Evolutionary conservation across 2,888 invertebrate species (phyloP).

Genomic region (Thysanoteuthis rhombus): DNA sequence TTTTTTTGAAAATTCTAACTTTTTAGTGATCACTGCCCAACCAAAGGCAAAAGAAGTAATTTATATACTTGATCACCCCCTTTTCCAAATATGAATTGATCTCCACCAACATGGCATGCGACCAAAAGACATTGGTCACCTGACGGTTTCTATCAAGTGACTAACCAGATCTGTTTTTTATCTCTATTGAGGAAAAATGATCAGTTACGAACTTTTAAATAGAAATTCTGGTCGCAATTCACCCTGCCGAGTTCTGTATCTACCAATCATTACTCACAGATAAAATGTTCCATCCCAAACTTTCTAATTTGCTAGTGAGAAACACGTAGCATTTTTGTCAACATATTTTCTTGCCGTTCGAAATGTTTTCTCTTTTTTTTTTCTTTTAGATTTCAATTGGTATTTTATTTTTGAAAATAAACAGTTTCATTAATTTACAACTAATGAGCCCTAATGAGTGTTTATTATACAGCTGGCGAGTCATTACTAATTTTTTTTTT

Average conservation of each 20-base stretch:
- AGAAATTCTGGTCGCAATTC: neutral
- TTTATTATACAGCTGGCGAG: neutral
- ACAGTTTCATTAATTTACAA: neutral
- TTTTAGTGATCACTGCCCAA: too few relatives aligned
- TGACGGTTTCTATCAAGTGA: too few relatives aligned
- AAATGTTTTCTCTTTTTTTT: neutral
- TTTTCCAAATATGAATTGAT: too few relatives aligned
- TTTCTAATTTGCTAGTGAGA: neutral
- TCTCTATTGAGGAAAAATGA: neutral
- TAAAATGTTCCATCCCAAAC: neutral
- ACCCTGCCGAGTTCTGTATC: neutral
- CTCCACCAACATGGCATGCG: too few relatives aligned
- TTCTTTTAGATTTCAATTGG: neutral
- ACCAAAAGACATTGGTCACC: too few relatives aligned
- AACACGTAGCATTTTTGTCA: neutral
- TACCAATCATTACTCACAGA: neutral
- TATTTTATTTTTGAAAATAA: slow-evolving; percentile 1
- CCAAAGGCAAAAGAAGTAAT: too few relatives aligned
- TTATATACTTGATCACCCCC: too few relatives aligned
- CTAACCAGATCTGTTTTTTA: too few relatives aligned
- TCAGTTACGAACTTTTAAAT: neutral
- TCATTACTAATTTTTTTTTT: neutral
- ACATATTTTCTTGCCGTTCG: neutral
- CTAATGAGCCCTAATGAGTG: neutral
- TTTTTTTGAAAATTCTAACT: too few relatives aligned